Percentiles rank a stretch among this genome's conserved stretches.
phyloP scores from a whole-genome alignment of 2,888 invertebrate genomes.

The Scrobipalpa atriplicella region DNA sequence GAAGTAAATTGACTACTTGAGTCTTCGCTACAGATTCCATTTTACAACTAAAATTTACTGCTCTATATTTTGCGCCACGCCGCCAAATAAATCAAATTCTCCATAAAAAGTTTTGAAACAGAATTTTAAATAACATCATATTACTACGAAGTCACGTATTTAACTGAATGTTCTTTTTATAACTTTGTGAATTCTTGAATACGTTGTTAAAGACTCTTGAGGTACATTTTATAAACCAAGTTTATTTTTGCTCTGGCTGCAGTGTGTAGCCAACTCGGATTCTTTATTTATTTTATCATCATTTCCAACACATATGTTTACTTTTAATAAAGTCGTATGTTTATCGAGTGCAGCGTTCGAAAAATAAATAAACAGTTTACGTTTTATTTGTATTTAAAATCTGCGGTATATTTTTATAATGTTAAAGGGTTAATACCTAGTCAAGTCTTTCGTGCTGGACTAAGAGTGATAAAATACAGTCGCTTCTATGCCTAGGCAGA shows the following conservation, averaged over 20 bases:
- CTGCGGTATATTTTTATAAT: no score
- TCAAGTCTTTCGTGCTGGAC: no score
- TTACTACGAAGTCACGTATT: no score
- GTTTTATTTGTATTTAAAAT: no score
- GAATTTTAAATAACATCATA: background rate
- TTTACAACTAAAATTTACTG: no score
- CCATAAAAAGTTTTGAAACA: background rate
- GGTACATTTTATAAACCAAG: background rate
- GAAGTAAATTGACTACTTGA: background rate
- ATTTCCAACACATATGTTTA: constrained; percentile 17
- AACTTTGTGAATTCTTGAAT: constrained; percentile 2
- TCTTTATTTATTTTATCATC: background rate
- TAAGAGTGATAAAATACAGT: no score
- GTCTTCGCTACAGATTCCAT: background rate
- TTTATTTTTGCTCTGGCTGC: background rate
- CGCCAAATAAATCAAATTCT: background rate
- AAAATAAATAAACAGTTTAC: no score
- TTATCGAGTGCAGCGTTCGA: background rate
- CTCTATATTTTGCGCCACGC: background rate
- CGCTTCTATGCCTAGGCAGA: no score
- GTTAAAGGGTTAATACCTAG: no score
- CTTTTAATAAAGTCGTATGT: background rate
- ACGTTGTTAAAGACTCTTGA: background rate
- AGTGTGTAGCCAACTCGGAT: background rate
- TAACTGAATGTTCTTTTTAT: background rate